Percentiles rank a stretch among this genome's conserved stretches.
Conservation (phyloP, 2,888 invertebrate genomes). For the Netelia virgata region DNA sequence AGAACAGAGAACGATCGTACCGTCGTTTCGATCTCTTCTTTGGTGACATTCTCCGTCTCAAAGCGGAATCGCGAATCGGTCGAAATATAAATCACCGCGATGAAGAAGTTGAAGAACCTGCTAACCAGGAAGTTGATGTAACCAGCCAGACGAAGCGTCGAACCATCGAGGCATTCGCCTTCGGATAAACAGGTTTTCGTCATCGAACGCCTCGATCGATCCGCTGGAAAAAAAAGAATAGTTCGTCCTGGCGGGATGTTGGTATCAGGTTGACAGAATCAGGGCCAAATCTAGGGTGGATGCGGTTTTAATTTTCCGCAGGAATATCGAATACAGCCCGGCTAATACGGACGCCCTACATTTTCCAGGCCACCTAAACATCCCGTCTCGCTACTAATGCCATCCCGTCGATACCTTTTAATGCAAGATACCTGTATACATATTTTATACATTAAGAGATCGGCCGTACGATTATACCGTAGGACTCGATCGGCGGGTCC, state of each 20-base stretch:
- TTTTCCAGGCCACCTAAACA: no score
- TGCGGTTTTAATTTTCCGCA: no score
- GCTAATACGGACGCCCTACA: no score
- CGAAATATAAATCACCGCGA: constrained; percentile 9
- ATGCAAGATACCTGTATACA: not conserved
- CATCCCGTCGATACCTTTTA: not conserved
- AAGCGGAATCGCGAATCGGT: constrained; percentile 25
- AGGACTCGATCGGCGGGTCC: constrained; percentile 62
- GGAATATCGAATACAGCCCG: no score
- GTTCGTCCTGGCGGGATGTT: not conserved
- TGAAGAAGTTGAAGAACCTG: constrained; percentile 59
- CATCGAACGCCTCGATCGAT: constrained; percentile 41
- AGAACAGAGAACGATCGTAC: constrained; percentile 27
- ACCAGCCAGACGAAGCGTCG: constrained; percentile 48
- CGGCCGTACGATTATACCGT: constrained; percentile 70
- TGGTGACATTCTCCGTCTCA: constrained; percentile 4
- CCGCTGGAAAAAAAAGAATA: not conserved
- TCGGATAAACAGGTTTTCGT: constrained; percentile 47
- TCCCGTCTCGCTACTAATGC: not conserved
- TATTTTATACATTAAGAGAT: constrained; percentile 21
- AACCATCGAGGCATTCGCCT: constrained; percentile 34
- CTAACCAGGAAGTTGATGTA: constrained; percentile 63
- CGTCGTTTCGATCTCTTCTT: constrained; percentile 14
- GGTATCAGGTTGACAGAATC: no score
- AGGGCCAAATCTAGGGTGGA: no score